phyloP scores from a whole-genome alignment of 2,113 vertebrate species.

The Nanger granti region DNA sequence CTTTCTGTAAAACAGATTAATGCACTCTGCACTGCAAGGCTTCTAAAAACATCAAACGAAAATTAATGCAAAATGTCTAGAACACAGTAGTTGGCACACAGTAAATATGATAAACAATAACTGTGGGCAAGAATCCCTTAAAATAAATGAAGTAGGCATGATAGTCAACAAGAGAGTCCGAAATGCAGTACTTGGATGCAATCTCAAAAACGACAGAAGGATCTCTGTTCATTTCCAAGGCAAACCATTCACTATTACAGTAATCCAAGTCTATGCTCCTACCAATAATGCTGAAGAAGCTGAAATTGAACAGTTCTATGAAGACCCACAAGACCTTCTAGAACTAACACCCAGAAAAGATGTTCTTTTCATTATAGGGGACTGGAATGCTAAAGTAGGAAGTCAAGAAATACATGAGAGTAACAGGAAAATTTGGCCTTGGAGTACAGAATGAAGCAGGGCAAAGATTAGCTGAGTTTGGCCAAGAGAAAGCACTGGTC shows the following conservation, averaged over 20 bases:
- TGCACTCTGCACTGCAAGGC: background rate
- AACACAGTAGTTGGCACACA: background rate
- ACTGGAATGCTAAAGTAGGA: background rate
- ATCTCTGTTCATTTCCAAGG: background rate
- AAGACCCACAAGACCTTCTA: background rate
- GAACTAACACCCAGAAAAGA: background rate
- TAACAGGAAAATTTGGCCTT: background rate
- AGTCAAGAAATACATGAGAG: background rate
- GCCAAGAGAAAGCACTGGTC: background rate
- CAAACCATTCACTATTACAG: background rate
- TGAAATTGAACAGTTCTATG: background rate
- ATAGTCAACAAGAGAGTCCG: background rate
- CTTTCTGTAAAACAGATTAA: constrained; percentile 15
- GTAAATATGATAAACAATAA: constrained; percentile 10
- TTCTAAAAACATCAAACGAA: constrained; percentile 3
- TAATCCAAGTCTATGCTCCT: background rate
- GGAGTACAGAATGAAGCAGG: background rate
- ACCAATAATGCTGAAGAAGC: background rate
- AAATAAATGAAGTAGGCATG: background rate
- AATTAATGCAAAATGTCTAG: background rate
- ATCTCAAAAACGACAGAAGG: background rate
- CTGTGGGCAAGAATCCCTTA: background rate
- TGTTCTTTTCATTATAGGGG: background rate
- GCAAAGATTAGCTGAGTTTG: background rate
- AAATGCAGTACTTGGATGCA: background rate